Evolutionary conservation across 2,113 vertebrate genomes (phyloP).

Genomic region (Andinoacara biseriatus): DNA sequence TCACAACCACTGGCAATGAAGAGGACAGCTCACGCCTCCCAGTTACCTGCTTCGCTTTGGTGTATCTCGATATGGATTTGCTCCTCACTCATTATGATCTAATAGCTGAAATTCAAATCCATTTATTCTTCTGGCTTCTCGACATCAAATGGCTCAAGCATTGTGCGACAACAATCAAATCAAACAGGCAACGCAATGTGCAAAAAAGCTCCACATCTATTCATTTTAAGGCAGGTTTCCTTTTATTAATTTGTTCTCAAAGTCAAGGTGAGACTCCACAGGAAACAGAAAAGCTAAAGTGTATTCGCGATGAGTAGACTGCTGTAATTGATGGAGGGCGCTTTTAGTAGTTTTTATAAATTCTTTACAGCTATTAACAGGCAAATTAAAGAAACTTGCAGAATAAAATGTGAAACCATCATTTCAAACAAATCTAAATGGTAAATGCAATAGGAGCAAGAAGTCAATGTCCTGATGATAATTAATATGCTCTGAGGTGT

Average conservation of each 20-base stretch:
- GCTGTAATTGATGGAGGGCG: background rate
- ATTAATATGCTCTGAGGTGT: conserved; percentile 1
- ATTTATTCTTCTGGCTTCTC: background rate
- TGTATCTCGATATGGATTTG: too few species aligned
- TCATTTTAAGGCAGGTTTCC: background rate
- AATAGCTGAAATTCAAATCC: too few species aligned
- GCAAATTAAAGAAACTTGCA: background rate
- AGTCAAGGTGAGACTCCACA: background rate
- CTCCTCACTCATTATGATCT: too few species aligned
- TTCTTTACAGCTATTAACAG: background rate
- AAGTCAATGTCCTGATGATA: background rate
- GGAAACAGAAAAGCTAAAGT: background rate
- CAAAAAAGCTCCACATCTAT: background rate
- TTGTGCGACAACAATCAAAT: background rate
- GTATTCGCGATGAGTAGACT: background rate
- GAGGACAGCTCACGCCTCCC: too few species aligned
- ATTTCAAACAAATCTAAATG: background rate
- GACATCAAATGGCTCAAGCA: background rate
- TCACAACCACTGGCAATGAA: too few species aligned
- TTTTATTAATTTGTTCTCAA: background rate
- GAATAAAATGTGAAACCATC: background rate
- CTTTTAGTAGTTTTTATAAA: background rate
- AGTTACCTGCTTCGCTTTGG: too few species aligned
- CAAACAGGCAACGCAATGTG: background rate
- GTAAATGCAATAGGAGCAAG: background rate